A percentile compares a stretch with the other conserved stretches of the same genome.
Evolutionary conservation across 1,140 invertebrate species (phyloP).

Genomic region (Nymphalis io): DNA sequence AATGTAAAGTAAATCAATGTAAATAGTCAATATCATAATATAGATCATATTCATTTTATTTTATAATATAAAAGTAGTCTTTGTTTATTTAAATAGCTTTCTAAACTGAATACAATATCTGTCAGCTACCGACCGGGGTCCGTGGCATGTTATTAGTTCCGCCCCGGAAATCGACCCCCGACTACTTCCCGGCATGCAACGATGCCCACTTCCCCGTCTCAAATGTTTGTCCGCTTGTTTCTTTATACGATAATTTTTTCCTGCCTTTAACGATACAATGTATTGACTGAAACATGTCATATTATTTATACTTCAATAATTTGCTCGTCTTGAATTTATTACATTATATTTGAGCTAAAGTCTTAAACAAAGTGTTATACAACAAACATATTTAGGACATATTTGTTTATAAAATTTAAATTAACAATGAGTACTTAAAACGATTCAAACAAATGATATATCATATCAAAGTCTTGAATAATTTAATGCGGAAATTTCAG

Average conservation of each 20-base stretch:
- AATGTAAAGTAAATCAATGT: too few species aligned
- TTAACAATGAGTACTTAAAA: background rate
- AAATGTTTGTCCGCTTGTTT: conserved; percentile 30
- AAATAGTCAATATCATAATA: too few species aligned
- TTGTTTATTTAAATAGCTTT: conserved; percentile 32
- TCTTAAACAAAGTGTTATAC: too few species aligned
- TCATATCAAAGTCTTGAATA: background rate
- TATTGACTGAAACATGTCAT: conserved; percentile 4
- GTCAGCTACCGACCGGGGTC: conserved; percentile 28
- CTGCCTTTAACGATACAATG: conserved; percentile 40
- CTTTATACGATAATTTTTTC: conserved; percentile 39
- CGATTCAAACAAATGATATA: background rate
- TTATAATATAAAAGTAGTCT: background rate
- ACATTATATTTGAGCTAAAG: too few species aligned
- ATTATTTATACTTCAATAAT: conserved; percentile 3
- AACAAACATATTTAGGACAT: too few species aligned
- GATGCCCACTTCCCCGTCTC: conserved; percentile 24
- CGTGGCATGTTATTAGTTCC: conserved; percentile 61
- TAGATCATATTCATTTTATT: too few species aligned
- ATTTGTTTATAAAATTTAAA: too few species aligned
- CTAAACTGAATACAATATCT: conserved; percentile 38
- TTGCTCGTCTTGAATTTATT: background rate
- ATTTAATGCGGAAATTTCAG: conserved; percentile 11
- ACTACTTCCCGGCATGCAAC: conserved; percentile 41
- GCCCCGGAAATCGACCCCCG: conserved; percentile 61